Conservation (phyloP, 2,888 invertebrate genomes). For the Hypomecis punctinalis region DNA sequence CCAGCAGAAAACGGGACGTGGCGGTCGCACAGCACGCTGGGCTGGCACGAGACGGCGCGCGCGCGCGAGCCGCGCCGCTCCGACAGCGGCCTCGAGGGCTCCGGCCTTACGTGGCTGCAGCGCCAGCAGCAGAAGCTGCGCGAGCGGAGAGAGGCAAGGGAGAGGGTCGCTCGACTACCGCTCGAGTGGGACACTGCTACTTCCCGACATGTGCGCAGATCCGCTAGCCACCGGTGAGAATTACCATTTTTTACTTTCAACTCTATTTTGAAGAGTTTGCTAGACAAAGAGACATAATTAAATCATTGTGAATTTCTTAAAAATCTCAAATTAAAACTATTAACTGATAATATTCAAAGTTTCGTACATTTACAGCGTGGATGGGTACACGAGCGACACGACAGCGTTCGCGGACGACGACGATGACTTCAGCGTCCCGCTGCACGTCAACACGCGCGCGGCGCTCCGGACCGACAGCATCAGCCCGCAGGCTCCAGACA, state of each 20-base stretch:
- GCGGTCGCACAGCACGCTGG: constrained; percentile 73
- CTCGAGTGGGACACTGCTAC: constrained; percentile 86
- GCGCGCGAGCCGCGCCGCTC: constrained; percentile 73
- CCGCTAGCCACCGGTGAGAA: constrained; percentile 79
- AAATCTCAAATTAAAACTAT: no score
- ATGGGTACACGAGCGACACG: constrained; percentile 92
- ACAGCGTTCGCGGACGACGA: constrained; percentile 92
- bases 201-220: constrained; percentile 78
- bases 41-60: constrained; percentile 72
- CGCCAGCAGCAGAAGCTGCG: constrained; percentile 92
- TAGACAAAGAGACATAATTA: neutral
- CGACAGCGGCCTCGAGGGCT: constrained; percentile 70
- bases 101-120: constrained; percentile 91
- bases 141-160: constrained; percentile 90
- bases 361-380: constrained; percentile 78
- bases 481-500: constrained; percentile 80
- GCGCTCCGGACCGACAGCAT: constrained; percentile 72
- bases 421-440: constrained; percentile 88
- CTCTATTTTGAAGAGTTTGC: neutral
- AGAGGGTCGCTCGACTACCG: constrained; percentile 89
- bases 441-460: constrained; percentile 87
- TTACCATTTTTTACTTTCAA: neutral
- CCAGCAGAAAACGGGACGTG: constrained; percentile 73
- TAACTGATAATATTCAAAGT: no score
- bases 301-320: neutral